These are phyloP conservation scores for Porites cylindrica DNA, from an alignment of 92 coral and sea anemone species.

Conservation along the genomic window DNA sequence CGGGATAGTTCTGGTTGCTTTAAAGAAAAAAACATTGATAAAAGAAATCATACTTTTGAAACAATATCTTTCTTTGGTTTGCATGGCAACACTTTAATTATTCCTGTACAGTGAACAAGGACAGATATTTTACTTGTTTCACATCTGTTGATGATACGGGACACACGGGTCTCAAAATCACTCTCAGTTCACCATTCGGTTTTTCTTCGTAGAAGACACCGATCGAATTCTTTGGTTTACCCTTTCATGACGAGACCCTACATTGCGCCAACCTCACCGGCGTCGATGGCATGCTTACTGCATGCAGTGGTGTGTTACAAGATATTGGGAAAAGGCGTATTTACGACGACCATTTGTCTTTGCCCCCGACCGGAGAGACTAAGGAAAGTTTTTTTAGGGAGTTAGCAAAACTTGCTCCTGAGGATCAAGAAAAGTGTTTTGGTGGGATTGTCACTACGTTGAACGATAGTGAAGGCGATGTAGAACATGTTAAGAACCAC, in stretches of 20 bases:
- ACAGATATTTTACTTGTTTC: no score
- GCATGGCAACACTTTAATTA: no score
- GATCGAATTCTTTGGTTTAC: constrained; percentile 59
- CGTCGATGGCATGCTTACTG: neutral
- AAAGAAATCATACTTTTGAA: no score
- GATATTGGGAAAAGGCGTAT: neutral
- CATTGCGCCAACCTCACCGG: neutral
- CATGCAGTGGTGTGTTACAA: neutral
- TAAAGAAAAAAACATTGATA: no score
- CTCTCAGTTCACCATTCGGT: neutral
- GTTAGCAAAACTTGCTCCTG: neutral
- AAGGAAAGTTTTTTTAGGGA: neutral
- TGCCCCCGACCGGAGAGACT: neutral
- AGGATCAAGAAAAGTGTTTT: constrained; percentile 26
- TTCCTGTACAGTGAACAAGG: no score
- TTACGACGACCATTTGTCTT: neutral
- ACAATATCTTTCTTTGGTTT: no score
- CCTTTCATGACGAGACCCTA: constrained; percentile 20
- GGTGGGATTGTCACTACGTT: neutral
- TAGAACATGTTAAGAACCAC: constrained; percentile 6
- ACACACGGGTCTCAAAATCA: no score
- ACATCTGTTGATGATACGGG: no score
- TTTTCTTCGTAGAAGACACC: constrained; percentile 28
- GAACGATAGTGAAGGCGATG: neutral
- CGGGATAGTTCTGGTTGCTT: no score